Conservation (phyloP, 2,797 vertebrate genomes). For the Pteropus rufus region DNA sequence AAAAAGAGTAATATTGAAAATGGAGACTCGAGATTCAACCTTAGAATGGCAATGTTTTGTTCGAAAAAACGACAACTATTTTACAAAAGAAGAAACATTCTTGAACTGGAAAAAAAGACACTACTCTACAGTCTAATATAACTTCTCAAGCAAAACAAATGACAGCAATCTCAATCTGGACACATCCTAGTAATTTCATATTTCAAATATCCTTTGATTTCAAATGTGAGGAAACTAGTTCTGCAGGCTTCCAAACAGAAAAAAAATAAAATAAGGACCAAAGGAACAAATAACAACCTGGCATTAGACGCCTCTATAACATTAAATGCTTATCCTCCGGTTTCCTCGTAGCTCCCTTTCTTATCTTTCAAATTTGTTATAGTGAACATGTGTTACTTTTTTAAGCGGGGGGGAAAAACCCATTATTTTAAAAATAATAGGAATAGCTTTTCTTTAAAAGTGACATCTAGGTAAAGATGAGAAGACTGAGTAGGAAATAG, state of each 20-base stretch:
- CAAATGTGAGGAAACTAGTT: not conserved
- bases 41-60: not conserved
- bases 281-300: not conserved
- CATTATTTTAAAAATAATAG: not conserved
- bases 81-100: not conserved
- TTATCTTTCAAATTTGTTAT: not conserved
- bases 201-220: not conserved
- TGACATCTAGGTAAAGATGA: not conserved
- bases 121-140: not conserved
- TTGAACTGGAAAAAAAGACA: not conserved
- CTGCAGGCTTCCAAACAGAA: not conserved
- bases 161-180: not conserved
- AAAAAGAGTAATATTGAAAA: not conserved
- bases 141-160: not conserved
- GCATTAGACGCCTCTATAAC: not conserved
- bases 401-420: not conserved
- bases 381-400: not conserved
- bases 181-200: not conserved
- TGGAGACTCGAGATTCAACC: not conserved
- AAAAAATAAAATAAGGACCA: not conserved
- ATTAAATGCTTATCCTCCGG: not conserved
- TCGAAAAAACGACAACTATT: not conserved
- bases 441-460: not conserved
- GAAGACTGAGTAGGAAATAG: not conserved
- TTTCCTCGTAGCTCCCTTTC: not conserved